Percentiles rank a stretch among this genome's conserved stretches.
Conservation (phyloP, 1,140 invertebrate species). For the Saxidomus purpurata region DNA sequence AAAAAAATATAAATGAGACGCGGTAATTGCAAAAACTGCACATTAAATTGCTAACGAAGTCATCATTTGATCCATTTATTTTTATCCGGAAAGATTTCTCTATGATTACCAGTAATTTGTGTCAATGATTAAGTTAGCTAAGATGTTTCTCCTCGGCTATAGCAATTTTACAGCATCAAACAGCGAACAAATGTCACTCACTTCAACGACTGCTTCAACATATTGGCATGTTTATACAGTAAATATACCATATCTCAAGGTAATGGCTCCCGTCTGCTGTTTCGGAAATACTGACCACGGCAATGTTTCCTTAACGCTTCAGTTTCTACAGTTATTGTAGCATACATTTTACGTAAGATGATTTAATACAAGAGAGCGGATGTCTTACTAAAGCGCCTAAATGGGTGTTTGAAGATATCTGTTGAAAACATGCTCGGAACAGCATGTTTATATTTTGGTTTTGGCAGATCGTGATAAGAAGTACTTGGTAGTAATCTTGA, state of each 20-base stretch:
- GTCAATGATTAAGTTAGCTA: background rate
- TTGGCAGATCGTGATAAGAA: no score
- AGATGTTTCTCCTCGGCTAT: background rate
- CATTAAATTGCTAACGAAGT: no score
- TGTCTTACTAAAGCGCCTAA: no score
- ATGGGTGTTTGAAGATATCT: no score
- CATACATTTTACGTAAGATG: no score
- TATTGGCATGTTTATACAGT: background rate
- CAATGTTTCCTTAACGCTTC: background rate
- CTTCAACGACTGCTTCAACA: background rate
- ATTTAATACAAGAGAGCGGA: no score
- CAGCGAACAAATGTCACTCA: background rate
- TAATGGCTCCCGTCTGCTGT: slow-evolving; percentile 14
- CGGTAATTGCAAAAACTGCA: no score
- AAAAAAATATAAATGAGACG: no score
- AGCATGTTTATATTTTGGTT: no score
- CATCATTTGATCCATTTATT: no score
- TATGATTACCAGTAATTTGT: background rate
- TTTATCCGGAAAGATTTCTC: background rate
- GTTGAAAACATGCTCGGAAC: background rate
- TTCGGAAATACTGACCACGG: slow-evolving; percentile 10
- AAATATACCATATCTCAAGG: background rate
- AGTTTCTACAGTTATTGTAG: background rate
- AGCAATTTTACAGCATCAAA: no score
- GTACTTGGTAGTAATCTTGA: no score